Percentiles rank a stretch among this genome's conserved stretches.
Evolutionary conservation across 2,888 invertebrate species (phyloP).

Genomic region (Ischnura elegans): DNA sequence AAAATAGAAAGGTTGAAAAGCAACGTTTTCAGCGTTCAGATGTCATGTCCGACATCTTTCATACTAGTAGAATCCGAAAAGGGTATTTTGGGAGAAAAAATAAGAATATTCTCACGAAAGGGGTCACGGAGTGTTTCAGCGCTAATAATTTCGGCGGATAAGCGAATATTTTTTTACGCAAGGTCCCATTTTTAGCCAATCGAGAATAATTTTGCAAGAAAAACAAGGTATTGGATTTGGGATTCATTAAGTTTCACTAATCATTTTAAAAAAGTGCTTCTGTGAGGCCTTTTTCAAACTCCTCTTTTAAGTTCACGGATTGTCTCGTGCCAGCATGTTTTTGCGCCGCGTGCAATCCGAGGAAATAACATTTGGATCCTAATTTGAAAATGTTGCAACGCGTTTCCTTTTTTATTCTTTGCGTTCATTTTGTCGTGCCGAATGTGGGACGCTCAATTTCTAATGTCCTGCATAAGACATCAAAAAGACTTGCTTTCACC

Average conservation of each 20-base stretch:
- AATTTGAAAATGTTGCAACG: background rate
- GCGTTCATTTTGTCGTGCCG: background rate
- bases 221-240: background rate
- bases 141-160: background rate
- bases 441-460: background rate
- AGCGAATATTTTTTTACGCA: background rate
- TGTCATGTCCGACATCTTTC: too few species aligned
- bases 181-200: background rate
- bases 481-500: background rate
- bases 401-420: background rate
- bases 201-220: background rate
- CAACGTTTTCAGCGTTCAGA: too few species aligned
- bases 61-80: too few species aligned
- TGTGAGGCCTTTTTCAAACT: too few species aligned
- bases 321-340: too few species aligned
- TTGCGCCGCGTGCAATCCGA: background rate
- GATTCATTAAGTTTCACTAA: background rate
- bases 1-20: background rate
- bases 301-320: too few species aligned
- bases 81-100: background rate
- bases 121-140: background rate
- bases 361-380: background rate
- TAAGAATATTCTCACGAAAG: background rate
- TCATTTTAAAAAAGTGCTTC: too few species aligned
- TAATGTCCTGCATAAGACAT: background rate